These are phyloP conservation scores for Hylyphantes graminicola DNA, from an alignment of 1,140 invertebrate species.

Conservation along the genomic window DNA sequence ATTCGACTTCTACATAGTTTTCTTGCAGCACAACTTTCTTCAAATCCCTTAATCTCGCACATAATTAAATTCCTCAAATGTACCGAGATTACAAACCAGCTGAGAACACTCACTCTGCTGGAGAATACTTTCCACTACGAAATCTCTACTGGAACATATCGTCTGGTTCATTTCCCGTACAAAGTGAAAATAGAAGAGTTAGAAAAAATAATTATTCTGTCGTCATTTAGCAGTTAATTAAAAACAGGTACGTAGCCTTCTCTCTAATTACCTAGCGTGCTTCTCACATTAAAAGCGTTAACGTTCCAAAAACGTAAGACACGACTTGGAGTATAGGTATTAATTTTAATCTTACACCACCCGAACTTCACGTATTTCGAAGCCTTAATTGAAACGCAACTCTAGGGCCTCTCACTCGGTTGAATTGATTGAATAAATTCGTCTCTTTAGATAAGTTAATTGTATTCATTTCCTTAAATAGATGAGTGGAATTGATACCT, in stretches of 20 bases:
- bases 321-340: neutral
- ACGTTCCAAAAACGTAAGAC: slow-evolving; percentile 11
- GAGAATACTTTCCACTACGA: slow-evolving; percentile 6
- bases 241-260: slow-evolving; percentile 12
- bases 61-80: slow-evolving; percentile 31
- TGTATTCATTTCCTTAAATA: too few species aligned
- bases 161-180: neutral
- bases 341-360: slow-evolving; percentile 10
- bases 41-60: neutral
- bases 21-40: too few species aligned
- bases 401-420: too few species aligned
- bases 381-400: neutral
- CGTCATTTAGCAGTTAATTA: slow-evolving; percentile 31
- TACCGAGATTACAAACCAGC: neutral
- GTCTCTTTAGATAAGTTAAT: too few species aligned
- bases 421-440: slow-evolving; percentile 6
- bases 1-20: too few species aligned
- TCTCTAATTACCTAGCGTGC: slow-evolving; percentile 13
- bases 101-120: neutral
- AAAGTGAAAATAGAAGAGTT: neutral
- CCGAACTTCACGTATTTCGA: neutral
- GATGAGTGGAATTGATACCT: too few species aligned
- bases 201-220: slow-evolving; percentile 17
- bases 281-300: slow-evolving; percentile 2
- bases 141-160: slow-evolving; percentile 11